Evolutionary conservation across 2,888 invertebrate species (phyloP).

Genomic region (Eristalis pertinax): DNA sequence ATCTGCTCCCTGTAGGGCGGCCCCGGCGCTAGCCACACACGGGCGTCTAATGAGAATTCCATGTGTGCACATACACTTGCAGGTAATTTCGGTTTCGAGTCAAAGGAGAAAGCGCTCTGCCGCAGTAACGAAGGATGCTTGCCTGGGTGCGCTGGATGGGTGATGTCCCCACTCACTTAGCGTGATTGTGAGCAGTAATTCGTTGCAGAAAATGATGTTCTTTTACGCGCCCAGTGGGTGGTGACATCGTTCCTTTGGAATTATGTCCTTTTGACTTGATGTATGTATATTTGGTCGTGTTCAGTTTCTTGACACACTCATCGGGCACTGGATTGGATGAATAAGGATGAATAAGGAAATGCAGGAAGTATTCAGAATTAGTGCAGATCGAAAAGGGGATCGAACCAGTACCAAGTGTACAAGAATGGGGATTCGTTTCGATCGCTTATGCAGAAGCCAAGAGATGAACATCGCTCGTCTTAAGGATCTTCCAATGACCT

Average conservation of each 20-base stretch:
- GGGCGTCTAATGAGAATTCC: slow-evolving; percentile 54
- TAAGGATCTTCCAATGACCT: too few species aligned
- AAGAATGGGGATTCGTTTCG: too few species aligned
- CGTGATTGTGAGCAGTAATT: background rate
- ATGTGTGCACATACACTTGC: slow-evolving; percentile 43
- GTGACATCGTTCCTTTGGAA: background rate
- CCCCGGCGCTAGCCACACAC: slow-evolving; percentile 56
- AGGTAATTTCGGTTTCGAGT: slow-evolving; percentile 30
- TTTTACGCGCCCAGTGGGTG: background rate
- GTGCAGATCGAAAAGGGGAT: too few species aligned
- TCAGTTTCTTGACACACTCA: background rate
- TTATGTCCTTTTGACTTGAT: background rate
- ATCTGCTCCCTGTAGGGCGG: slow-evolving; percentile 30
- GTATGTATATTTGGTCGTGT: background rate
- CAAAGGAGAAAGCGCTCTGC: slow-evolving; percentile 10
- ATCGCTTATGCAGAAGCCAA: too few species aligned
- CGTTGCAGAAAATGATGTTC: background rate
- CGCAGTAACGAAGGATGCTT: background rate
- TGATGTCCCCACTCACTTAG: background rate
- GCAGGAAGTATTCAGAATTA: too few species aligned
- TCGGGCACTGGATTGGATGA: too few species aligned
- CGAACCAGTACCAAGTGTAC: too few species aligned
- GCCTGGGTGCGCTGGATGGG: background rate
- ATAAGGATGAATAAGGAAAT: too few species aligned
- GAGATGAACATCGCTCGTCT: too few species aligned